Evolutionary conservation across 2,888 invertebrate genomes (phyloP), one percentile per base, ranked within the genome.

Genomic region (Leucophenga montana): DNA sequence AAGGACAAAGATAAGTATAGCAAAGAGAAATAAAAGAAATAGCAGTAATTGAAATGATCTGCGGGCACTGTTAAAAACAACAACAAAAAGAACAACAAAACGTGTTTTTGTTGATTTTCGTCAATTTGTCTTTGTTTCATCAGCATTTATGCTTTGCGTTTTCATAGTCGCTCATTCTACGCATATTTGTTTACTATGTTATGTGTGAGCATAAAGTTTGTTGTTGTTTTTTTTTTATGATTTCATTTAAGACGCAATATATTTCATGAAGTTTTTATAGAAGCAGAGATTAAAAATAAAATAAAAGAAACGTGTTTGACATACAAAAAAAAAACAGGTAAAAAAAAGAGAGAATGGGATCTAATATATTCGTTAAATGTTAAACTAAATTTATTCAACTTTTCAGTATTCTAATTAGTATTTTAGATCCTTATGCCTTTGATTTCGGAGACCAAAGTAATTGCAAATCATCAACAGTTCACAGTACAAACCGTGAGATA

Each of bases 151-250:
- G 73, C 73, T 77, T 76, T 73, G 70, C 64, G 56, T 66, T 62
- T 69, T n/a, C 44, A 67, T 68, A 27, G 44, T 50, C 74, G 68
- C 73, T 62, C 76, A 75, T 85, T 85, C 76, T 69, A 79, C 85
- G 78, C 76, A 74, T 69, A 79, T 82, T 84, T 84, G 84, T 83
- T 82, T 84, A 83, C 81, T 73, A 78, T 68, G 59, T 62, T 73
- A 78, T 68, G 59, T 62, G 22, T 46, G 31, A 56, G 44, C 22
- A 65, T 69, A 48, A 44, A 44, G 59, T 50, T 69, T 59, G 18
- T 50, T 39, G 31, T 66, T 18, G 18, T 66, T 71, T 70, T 69
- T 65, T 31, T 65, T 69, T 66, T 48, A 66, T 70, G 22, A 71
- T 50, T 53, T n/a, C 27, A 66, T 66, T 73, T 77, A 74, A 71